Evolutionary conservation across 2,113 vertebrate species (phyloP).

Genomic region (Natator depressus): DNA sequence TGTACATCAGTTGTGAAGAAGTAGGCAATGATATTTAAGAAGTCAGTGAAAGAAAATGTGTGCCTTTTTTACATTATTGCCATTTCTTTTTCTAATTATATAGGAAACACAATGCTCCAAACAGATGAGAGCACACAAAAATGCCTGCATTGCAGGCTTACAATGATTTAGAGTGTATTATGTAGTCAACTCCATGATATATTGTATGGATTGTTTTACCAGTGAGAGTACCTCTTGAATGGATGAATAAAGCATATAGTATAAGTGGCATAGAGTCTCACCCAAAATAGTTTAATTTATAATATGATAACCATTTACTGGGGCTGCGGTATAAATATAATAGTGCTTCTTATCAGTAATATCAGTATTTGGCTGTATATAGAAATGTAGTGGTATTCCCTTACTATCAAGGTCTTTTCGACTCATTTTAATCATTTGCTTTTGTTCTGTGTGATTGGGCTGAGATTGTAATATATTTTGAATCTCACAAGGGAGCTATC

Average conservation of each 20-base stretch:
- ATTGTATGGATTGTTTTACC: not conserved
- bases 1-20: not conserved
- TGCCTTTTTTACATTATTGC: not conserved
- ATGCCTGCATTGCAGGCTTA: not conserved
- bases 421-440: not conserved
- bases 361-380: not conserved
- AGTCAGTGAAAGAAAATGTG: not conserved
- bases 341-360: not conserved
- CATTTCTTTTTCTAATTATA: not conserved
- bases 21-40: not conserved
- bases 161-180: not conserved
- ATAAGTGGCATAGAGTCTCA: not conserved
- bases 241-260: not conserved
- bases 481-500: not conserved
- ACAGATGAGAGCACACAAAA: not conserved
- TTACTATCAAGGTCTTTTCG: not conserved
- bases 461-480: not conserved
- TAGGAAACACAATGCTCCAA: not conserved
- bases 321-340: not conserved
- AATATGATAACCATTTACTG: not conserved
- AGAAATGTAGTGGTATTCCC: not conserved
- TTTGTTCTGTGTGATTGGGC: not conserved
- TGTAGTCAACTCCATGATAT: not conserved
- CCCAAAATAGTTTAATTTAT: not conserved
- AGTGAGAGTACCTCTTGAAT: rapidly evolving